Conservation (phyloP, 2,888 invertebrate species). For the Mesochorus sp. region DNA sequence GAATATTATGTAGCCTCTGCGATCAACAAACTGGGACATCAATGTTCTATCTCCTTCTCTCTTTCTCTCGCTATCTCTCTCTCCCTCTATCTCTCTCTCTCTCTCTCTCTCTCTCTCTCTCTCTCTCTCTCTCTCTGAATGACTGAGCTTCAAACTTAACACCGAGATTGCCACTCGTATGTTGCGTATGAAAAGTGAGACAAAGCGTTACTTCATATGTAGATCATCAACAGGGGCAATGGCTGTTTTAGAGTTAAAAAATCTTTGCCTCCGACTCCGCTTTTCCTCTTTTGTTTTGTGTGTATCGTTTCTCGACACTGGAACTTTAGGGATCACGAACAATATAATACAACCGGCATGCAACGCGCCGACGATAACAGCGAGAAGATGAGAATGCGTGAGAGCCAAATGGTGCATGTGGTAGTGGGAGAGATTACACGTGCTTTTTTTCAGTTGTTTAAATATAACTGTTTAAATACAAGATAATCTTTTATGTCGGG, state of each 20-base stretch:
- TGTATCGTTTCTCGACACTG: background rate
- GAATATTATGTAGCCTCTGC: constrained; percentile 43
- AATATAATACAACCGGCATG: constrained; percentile 51
- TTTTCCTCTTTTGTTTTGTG: background rate
- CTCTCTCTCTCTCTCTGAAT: constrained; percentile 13
- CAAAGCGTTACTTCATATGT: constrained; percentile 55
- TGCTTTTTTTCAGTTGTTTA: constrained; percentile 44
- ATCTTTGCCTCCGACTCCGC: background rate
- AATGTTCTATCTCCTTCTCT: constrained; percentile 30
- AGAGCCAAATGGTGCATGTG: constrained; percentile 26
- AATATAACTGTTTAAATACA: constrained; percentile 58
- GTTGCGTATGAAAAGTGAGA: constrained; percentile 42
- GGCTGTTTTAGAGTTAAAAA: constrained; percentile 49
- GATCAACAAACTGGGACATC: constrained; percentile 57
- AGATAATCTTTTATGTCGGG: constrained; percentile 50
- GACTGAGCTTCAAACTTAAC: constrained; percentile 43
- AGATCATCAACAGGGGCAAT: constrained; percentile 50
- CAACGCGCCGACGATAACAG: constrained; percentile 39
- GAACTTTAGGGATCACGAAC: constrained; percentile 10
- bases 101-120: constrained; percentile 7
- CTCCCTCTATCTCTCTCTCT: background rate
- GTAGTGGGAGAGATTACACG: constrained; percentile 57
- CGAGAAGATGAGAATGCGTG: constrained; percentile 12
- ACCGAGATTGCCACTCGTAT: constrained; percentile 45
- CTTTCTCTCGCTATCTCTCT: background rate